Percentiles rank a stretch among this genome's conserved stretches.
Evolutionary conservation across 2,113 vertebrate genomes (phyloP).

Genomic region (Geococcyx californianus): DNA sequence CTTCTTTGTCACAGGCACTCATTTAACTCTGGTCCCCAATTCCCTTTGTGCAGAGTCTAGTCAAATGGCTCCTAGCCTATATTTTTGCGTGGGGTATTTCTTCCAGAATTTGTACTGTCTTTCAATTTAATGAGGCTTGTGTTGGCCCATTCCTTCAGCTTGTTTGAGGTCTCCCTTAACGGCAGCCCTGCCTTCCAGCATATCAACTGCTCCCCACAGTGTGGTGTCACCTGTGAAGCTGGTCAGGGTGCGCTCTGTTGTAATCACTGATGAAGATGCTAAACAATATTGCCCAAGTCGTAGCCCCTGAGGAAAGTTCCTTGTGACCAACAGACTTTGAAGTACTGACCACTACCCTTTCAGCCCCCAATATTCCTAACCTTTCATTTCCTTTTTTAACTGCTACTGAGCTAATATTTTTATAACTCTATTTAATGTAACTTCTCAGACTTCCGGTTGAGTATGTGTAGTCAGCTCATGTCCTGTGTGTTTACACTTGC

Average conservation of each 20-base stretch:
- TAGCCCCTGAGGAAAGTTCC: background rate
- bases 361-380: background rate
- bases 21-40: background rate
- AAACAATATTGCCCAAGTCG: background rate
- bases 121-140: background rate
- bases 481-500: background rate
- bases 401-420: background rate
- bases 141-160: background rate
- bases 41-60: background rate
- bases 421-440: background rate
- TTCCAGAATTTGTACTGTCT: background rate
- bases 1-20: background rate
- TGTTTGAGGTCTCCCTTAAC: background rate
- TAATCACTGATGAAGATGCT: background rate
- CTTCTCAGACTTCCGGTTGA: background rate
- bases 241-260: rapidly evolving
- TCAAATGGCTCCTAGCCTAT: background rate
- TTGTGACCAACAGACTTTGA: background rate
- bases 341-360: background rate
- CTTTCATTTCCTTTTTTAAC: background rate
- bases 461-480: background rate
- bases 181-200: background rate
- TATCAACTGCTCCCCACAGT: background rate
- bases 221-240: background rate
- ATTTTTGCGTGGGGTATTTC: background rate